Conservation (phyloP, 2,797 vertebrate species). For the Centropyge bicolor region DNA sequence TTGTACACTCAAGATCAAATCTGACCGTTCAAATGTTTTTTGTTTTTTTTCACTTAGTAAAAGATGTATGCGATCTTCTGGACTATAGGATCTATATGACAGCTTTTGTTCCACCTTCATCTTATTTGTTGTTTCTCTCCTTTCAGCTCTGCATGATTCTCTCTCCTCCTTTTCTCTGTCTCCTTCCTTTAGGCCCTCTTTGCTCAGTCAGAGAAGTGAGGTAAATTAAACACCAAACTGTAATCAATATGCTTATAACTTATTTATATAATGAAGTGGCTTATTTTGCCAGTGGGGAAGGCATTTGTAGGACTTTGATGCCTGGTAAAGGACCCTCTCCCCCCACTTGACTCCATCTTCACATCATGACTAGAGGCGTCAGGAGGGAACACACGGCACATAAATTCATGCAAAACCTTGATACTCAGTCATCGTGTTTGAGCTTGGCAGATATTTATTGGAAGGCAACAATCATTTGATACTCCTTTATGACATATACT, state of each 20-base stretch:
- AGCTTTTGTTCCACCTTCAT: neutral
- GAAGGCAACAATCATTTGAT: constrained; percentile 2
- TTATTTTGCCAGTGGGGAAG: constrained; percentile 76
- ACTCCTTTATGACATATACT: no score
- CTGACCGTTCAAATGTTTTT: neutral
- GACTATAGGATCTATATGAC: neutral
- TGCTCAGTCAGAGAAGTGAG: constrained; percentile 63
- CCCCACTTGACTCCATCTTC: constrained; percentile 21
- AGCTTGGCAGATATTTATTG: constrained; percentile 4
- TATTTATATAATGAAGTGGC: constrained; percentile 82
- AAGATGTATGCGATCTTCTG: no score
- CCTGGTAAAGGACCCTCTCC: constrained; percentile 2
- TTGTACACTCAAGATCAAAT: neutral
- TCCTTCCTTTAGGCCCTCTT: constrained; percentile 47
- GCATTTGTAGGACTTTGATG: constrained; percentile 76
- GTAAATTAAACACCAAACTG: constrained; percentile 74
- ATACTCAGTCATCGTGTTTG: constrained; percentile 5
- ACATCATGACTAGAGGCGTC: constrained; percentile 34
- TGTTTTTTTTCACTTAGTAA: neutral
- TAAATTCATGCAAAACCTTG: constrained; percentile 29
- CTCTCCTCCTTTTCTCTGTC: constrained; percentile 4
- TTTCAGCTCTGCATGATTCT: constrained; percentile 19
- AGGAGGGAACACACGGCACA: neutral
- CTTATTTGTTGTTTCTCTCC: neutral
- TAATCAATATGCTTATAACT: constrained; percentile 83